Conservation (phyloP, 2,797 vertebrate genomes). For the Monodelphis domestica region DNA sequence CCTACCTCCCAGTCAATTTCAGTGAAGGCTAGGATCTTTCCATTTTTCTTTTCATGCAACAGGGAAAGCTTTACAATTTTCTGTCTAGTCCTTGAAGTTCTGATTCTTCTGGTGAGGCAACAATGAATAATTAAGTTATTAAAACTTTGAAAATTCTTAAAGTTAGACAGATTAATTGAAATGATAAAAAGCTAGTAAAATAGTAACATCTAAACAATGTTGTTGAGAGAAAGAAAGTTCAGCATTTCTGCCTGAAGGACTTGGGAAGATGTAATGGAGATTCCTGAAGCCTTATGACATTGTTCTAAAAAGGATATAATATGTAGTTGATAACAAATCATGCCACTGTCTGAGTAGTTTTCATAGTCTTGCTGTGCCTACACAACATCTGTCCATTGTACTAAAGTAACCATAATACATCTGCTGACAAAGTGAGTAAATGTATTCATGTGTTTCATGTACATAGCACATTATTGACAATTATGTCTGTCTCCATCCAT, state of each 20-base stretch:
- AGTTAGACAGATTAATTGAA: conserved; percentile 49
- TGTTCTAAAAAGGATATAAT: conserved; percentile 43
- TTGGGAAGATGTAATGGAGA: not conserved
- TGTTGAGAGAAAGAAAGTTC: conserved; percentile 28
- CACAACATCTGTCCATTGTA: conserved; percentile 51
- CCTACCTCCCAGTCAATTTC: not conserved
- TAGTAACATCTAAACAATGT: conserved; percentile 41
- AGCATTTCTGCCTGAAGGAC: conserved; percentile 45
- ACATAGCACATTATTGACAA: not conserved
- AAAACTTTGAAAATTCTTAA: conserved; percentile 58
- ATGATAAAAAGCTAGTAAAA: conserved; percentile 54
- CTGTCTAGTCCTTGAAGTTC: not conserved
- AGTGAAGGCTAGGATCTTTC: not conserved
- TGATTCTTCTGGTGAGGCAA: not conserved
- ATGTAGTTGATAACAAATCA: conserved; percentile 56
- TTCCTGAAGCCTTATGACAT: conserved; percentile 19
- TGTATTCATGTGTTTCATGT: conserved; percentile 43
- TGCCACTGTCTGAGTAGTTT: conserved; percentile 34
- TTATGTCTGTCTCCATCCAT: conserved; percentile 47
- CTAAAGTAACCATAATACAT: conserved; percentile 51
- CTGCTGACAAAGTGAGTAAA: conserved; percentile 16
- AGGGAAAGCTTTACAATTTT: not conserved
- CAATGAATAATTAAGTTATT: conserved; percentile 51
- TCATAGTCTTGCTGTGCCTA: conserved; percentile 51
- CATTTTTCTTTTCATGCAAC: not conserved